Evolutionary conservation across 2,797 vertebrate genomes (phyloP), one percentile per base, ranked within the genome.

Genomic region (Labroides dimidiatus): DNA sequence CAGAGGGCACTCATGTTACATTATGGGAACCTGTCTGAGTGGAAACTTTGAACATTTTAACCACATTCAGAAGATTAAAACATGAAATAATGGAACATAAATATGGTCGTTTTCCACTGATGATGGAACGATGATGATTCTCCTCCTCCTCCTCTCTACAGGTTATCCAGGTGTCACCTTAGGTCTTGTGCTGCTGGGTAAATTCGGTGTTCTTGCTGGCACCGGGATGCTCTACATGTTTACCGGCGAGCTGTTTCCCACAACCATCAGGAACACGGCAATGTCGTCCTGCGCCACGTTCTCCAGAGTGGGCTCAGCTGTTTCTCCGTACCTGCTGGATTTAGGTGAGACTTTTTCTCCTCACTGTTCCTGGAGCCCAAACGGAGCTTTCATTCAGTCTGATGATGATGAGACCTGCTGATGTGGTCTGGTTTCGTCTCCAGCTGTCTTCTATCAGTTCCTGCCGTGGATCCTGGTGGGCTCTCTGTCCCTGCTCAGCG

Each of bases 191-290:
- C 43, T 89, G 21, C 19, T 89, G 49, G 80, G 88, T 80, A 87
- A 79, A 78, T 88, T 84, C 50, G 85, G 85, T 19, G 3, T 84
- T 10, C 17, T 88, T 55, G 73, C 48, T 0, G 69, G 58, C 6
- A 21, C 0, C 0, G 52, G 36, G 1, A 2, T 85, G 20, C 12
- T 86, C 36, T 84, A 81, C 33, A 24, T 74, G 0, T 70, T 66
- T 49, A 81, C 77, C 0, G 61, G 84, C 19, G 90, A 91, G 63
- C 60, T 91, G 47, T 86, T 21, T 42, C 88, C 88, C 50, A 91
- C 86, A 4, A 59, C 80, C 55, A 83, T 91, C 84, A 84, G 88
- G 47, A 89, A 71, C 69, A 89, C 86, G 1, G 78, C 82, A 0
- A 74, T 90, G 85, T 84, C 86, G 0, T 75, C 75, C 33, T 78